Evolutionary conservation across 2,113 vertebrate species (phyloP).

Genomic region (Chlorodrepanis virens): DNA sequence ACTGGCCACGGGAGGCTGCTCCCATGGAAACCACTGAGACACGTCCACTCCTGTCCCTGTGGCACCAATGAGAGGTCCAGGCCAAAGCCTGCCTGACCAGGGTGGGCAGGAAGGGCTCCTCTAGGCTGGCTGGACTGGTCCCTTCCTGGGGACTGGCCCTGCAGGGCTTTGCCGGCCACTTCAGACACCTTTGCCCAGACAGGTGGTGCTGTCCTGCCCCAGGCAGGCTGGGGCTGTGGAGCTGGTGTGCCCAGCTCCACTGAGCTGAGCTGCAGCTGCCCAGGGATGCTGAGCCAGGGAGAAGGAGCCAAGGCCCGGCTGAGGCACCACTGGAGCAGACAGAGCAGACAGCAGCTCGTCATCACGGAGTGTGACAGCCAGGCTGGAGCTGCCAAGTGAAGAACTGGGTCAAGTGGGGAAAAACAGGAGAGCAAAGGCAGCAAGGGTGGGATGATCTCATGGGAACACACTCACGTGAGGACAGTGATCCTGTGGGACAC

Average conservation of each 20-base stretch:
- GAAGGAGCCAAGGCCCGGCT: neutral
- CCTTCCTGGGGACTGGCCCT: neutral
- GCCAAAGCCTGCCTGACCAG: neutral
- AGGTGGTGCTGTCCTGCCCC: neutral
- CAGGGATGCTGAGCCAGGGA: neutral
- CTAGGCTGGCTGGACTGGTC: neutral
- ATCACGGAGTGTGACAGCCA: neutral
- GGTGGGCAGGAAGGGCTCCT: neutral
- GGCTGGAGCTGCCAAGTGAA: neutral
- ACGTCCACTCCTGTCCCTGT: neutral
- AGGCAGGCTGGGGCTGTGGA: neutral
- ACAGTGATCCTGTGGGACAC: neutral
- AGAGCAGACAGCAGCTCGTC: neutral
- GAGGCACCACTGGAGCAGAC: neutral
- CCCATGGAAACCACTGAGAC: neutral
- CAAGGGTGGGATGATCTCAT: neutral
- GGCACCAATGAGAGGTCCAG: neutral
- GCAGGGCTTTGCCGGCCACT: neutral
- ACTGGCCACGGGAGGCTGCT: neutral
- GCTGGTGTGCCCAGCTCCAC: neutral
- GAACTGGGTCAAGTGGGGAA: neutral
- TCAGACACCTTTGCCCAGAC: neutral
- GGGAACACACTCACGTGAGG: rapidly evolving
- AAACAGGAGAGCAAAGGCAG: neutral
- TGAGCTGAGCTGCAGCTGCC: neutral